Evolutionary conservation across 2,113 vertebrate genomes (phyloP).

Genomic region (Fregata magnificens): DNA sequence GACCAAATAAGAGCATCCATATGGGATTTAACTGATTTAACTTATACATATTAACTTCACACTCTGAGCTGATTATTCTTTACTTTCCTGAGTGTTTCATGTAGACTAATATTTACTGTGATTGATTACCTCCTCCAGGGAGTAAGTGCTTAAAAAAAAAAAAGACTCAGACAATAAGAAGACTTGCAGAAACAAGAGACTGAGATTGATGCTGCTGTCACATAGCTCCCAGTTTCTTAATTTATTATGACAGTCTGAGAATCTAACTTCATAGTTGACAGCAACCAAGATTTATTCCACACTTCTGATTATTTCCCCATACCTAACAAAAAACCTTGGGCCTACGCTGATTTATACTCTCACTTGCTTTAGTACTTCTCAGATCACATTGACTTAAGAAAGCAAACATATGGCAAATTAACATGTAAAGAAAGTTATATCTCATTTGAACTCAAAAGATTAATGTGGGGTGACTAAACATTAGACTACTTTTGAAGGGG

Average conservation of each 20-base stretch:
- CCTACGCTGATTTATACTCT: conserved; percentile 1
- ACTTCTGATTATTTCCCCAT: conserved; percentile 29
- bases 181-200: conserved; percentile 44
- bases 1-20: not conserved
- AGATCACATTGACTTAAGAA: not conserved
- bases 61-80: not conserved
- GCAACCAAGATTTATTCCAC: conserved; percentile 25
- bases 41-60: not conserved
- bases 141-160: not conserved
- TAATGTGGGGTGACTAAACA: not conserved
- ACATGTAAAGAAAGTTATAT: conserved; percentile 14
- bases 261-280: conserved; percentile 32
- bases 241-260: conserved; percentile 62
- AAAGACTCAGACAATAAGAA: conserved; percentile 12
- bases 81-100: not conserved
- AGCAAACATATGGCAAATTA: conserved; percentile 10
- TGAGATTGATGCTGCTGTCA: conserved; percentile 55
- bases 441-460: not conserved
- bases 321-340: conserved; percentile 12
- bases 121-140: conserved; percentile 26
- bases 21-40: not conserved
- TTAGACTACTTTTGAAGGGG: not conserved
- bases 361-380: not conserved
- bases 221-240: conserved; percentile 11
- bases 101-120: not conserved